Evolutionary conservation across 2,888 invertebrate species (phyloP).

Genomic region (Macrosiphum euphorbiae): DNA sequence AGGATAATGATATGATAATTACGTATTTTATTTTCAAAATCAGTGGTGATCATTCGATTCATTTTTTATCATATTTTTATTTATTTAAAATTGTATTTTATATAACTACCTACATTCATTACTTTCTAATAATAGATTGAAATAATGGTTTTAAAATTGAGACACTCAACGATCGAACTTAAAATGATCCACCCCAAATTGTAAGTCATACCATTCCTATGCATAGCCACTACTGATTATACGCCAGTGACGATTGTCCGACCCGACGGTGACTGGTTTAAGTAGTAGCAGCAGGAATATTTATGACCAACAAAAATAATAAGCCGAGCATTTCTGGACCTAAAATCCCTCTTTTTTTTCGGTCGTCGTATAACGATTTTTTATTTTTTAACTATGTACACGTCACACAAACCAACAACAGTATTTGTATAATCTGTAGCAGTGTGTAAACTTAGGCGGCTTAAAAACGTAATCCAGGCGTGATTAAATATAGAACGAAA

Average conservation of each 20-base stretch:
- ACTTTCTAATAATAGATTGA: background rate
- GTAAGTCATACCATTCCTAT: background rate
- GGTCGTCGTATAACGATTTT: background rate
- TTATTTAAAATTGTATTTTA: background rate
- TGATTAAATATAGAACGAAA: background rate
- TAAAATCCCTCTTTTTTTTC: background rate
- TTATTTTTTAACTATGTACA: background rate
- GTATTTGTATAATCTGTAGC: background rate
- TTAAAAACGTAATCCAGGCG: background rate
- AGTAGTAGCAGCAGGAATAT: background rate
- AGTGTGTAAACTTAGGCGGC: slow-evolving; percentile 11
- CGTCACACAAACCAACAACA: background rate
- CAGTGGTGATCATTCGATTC: background rate
- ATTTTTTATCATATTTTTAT: background rate
- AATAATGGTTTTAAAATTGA: background rate
- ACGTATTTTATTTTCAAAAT: background rate
- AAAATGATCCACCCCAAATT: background rate
- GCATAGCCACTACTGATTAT: background rate
- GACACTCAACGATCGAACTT: background rate
- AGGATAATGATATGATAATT: background rate
- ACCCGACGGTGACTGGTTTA: background rate
- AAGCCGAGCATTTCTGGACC: background rate
- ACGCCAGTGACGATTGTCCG: background rate
- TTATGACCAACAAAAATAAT: background rate
- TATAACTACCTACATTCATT: background rate